phyloP scores from a whole-genome alignment of 2,888 invertebrate genomes.

The Coronaproctus castanopsis region DNA sequence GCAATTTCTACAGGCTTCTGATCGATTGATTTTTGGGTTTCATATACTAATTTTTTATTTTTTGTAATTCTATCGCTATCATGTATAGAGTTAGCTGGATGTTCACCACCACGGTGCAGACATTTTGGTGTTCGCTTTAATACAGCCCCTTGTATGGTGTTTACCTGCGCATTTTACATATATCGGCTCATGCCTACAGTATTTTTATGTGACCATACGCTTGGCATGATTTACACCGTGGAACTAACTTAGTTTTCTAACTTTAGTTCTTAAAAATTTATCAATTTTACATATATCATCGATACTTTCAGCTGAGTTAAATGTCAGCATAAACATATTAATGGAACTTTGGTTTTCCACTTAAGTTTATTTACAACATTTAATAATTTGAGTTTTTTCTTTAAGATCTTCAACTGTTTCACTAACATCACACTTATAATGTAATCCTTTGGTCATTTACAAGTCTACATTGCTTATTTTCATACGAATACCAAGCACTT shows the following conservation, averaged over 20 bases:
- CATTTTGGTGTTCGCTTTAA: background rate
- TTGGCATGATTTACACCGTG: background rate
- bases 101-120: background rate
- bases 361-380: background rate
- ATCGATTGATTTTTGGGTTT: background rate
- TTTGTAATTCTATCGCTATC: background rate
- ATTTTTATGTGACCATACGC: background rate
- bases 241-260: background rate
- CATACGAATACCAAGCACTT: background rate
- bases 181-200: background rate
- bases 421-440: background rate
- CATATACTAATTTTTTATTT: background rate
- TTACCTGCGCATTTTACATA: background rate
- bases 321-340: background rate
- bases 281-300: background rate
- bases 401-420: background rate
- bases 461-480: background rate
- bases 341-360: background rate
- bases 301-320: background rate
- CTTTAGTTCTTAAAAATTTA: background rate
- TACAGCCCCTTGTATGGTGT: background rate
- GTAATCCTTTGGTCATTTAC: background rate
- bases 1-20: background rate
- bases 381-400: background rate
- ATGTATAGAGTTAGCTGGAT: background rate